Evolutionary conservation across 2,113 vertebrate species (phyloP), one percentile per base, ranked within the genome.

Genomic region (Fulica atra): DNA sequence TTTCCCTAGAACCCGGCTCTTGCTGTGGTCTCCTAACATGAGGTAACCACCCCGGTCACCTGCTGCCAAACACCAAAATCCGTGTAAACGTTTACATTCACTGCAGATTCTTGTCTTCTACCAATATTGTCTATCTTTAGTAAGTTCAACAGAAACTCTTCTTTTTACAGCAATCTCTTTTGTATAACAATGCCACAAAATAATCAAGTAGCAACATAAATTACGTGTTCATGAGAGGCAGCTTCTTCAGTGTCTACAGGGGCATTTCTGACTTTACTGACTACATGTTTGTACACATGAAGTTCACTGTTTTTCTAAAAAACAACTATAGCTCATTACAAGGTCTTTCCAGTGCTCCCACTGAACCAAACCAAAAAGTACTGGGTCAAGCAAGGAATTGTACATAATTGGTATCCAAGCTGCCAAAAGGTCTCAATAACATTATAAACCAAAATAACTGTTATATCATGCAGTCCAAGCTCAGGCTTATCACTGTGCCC

Each of bases 321-420:
- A 74, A 83, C 33, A 86, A 42, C 50, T 60, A 64, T n/a, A 78
- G 56, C 10, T 70, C 80, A 88, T 33, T 50, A 71, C 8, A 51
- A 61, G 24, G 7, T 84, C 61, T 85, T 79, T 79, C 19, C 69
- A 76, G 14, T 29, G 77, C 16, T 88, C 26, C 35, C 18, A 9
- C 6, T n/a, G 14, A 95, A 78, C 10, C 23, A 66, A 81, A 94
- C 36, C 25, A 88, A 46, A 87, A 91, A 91, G 44, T 23, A 53
- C 10, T 31, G 17, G 33, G 25, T 42, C 28, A 81, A 72, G 33
- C 7, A 94, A 91, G 59, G 51, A 61, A 65, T 8, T 61, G 8
- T 61, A 71, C 28, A 51, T 73, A 60, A 59, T 69, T 61, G 85
- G 28, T n/a, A 88, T 29, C 7, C 24, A 65, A 88, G 59, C 35